Conservation (phyloP, 2,797 vertebrate species). For the Astyanax mexicanus region DNA sequence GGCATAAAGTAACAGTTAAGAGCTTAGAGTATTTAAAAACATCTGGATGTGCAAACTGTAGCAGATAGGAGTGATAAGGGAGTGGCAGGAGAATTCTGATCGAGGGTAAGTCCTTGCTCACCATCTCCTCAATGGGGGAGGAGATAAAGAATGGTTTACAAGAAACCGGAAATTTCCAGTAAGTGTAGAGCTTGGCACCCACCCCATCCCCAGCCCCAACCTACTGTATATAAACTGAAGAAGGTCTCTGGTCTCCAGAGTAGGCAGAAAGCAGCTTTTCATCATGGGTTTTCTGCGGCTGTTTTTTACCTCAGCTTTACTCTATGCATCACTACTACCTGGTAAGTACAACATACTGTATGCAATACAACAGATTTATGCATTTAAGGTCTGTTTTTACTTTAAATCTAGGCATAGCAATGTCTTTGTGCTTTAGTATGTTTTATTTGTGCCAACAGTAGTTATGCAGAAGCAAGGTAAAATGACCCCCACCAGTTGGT, state of each 20-base stretch:
- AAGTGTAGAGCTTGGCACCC: background rate
- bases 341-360: slow-evolving; percentile 51
- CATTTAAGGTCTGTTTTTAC: background rate
- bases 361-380: no score
- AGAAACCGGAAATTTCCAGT: slow-evolving; percentile 34
- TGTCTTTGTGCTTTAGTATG: no score
- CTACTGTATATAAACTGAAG: slow-evolving; percentile 50
- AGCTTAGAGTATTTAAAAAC: background rate
- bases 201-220: background rate
- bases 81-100: slow-evolving; percentile 7
- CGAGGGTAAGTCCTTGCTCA: slow-evolving; percentile 14
- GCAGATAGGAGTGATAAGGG: background rate
- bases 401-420: background rate
- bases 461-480: no score
- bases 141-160: slow-evolving; percentile 31
- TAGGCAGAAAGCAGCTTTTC: background rate
- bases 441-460: no score
- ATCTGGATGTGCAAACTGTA: slow-evolving; percentile 23
- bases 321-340: slow-evolving; percentile 45
- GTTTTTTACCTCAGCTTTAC: slow-evolving; percentile 36
- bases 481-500: no score
- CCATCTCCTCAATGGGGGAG: slow-evolving; percentile 18
- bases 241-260: slow-evolving; percentile 1
- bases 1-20: background rate
- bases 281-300: slow-evolving; percentile 47